Evolutionary conservation across 2,113 vertebrate species (phyloP).

Genomic region (Centropus bengalensis): DNA sequence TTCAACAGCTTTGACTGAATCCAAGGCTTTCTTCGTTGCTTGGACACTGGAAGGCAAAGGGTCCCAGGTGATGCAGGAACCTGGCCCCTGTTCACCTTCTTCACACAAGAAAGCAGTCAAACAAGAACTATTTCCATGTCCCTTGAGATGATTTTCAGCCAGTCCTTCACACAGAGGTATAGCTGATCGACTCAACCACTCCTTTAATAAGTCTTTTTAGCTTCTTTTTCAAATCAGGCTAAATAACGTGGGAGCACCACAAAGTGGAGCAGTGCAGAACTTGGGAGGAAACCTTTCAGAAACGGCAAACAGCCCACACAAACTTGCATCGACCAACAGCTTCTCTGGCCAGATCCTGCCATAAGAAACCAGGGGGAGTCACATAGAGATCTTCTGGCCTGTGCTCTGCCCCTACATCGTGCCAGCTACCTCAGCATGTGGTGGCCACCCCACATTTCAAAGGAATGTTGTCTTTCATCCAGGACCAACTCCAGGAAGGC

Average conservation of each 20-base stretch:
- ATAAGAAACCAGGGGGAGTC: not conserved
- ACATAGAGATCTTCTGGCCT: not conserved
- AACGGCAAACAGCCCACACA: not conserved
- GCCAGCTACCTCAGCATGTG: not conserved
- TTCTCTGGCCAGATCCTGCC: not conserved
- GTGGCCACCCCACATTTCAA: not conserved
- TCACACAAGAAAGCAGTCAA: not conserved
- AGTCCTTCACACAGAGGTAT: not conserved
- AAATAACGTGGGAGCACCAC: not conserved
- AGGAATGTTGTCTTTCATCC: not conserved
- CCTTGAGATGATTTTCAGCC: not conserved
- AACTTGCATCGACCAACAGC: rapidly evolving
- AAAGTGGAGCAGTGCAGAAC: not conserved
- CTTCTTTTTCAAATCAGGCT: not conserved
- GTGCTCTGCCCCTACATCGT: not conserved
- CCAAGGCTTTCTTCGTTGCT: not conserved
- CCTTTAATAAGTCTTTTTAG: not conserved
- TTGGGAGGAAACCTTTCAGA: not conserved
- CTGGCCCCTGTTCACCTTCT: not conserved
- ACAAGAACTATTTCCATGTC: not conserved
- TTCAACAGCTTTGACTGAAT: not conserved
- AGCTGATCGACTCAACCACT: not conserved
- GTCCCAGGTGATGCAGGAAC: not conserved
- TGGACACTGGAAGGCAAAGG: not conserved
- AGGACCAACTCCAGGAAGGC: not conserved